Percentiles rank a stretch among this genome's conserved stretches.
Evolutionary conservation across 2,888 invertebrate species (phyloP).

Genomic region (Augochlorella aurata): DNA sequence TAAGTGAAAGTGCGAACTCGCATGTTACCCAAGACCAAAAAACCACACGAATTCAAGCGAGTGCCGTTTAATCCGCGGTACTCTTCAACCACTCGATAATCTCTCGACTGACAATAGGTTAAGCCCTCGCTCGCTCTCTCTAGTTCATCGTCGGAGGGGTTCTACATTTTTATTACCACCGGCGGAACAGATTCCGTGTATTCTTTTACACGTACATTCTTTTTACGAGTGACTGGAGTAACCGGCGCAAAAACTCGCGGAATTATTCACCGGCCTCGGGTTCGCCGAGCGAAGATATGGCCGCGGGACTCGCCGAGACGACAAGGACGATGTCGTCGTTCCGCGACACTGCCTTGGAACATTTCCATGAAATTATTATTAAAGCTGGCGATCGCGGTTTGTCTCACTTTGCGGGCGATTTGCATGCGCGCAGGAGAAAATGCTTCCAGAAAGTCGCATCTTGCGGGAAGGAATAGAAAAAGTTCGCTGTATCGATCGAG

Average conservation of each 20-base stretch:
- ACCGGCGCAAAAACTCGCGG: slow-evolving; percentile 65
- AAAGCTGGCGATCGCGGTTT: slow-evolving; percentile 63
- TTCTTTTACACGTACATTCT: slow-evolving; percentile 60
- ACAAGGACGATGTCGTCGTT: slow-evolving; percentile 53
- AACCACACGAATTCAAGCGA: background rate
- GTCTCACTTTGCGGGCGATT: slow-evolving; percentile 51
- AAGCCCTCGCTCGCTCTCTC: too few species aligned
- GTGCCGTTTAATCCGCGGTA: slow-evolving; percentile 1
- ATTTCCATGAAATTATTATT: slow-evolving; percentile 79
- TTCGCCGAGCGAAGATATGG: slow-evolving; percentile 43
- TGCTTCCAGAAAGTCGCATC: too few species aligned
- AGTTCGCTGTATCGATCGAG: too few species aligned
- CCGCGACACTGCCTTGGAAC: slow-evolving; percentile 60
- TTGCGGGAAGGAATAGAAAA: too few species aligned
- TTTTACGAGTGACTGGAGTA: slow-evolving; percentile 75
- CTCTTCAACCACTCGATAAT: too few species aligned
- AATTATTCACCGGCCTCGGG: slow-evolving; percentile 46
- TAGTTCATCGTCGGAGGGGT: background rate
- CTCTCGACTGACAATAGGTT: too few species aligned
- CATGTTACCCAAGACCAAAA: slow-evolving; percentile 17
- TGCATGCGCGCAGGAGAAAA: slow-evolving; percentile 25
- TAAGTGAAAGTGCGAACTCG: slow-evolving; percentile 47
- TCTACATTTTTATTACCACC: slow-evolving; percentile 6
- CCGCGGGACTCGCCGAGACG: slow-evolving; percentile 22
- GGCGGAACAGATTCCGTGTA: background rate